Conservation (phyloP, 2,888 invertebrate genomes). For the Agriopis leucophaearia region DNA sequence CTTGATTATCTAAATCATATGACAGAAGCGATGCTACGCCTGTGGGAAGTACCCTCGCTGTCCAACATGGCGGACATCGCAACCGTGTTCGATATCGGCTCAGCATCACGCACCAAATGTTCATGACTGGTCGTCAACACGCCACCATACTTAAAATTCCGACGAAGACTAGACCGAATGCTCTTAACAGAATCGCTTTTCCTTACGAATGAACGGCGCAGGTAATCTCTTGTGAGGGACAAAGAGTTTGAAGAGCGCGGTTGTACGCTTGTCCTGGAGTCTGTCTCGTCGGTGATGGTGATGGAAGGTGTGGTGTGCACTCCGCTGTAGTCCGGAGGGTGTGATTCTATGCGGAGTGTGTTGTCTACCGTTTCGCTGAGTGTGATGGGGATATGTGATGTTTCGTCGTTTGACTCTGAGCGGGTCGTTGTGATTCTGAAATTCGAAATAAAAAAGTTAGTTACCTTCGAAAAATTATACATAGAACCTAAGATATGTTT, state of each 20-base stretch:
- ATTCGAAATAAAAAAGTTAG: slow-evolving; percentile 19
- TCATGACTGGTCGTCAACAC: slow-evolving; percentile 84
- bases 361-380: slow-evolving; percentile 77
- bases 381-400: slow-evolving; percentile 74
- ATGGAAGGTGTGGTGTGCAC: slow-evolving; percentile 63
- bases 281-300: slow-evolving; percentile 71
- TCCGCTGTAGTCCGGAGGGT: slow-evolving; percentile 64
- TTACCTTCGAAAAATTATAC: too few relatives aligned
- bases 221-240: slow-evolving; percentile 70
- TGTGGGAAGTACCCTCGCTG: slow-evolving; percentile 61
- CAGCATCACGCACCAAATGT: slow-evolving; percentile 86
- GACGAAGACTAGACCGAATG: slow-evolving; percentile 75
- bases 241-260: slow-evolving; percentile 65
- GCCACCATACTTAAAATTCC: slow-evolving; percentile 79
- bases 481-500: too few relatives aligned
- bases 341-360: slow-evolving; percentile 49
- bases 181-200: slow-evolving; percentile 78
- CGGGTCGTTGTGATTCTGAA: slow-evolving; percentile 74
- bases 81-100: slow-evolving; percentile 85
- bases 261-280: slow-evolving; percentile 49
- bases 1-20: slow-evolving; percentile 65
- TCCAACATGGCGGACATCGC: slow-evolving; percentile 78
- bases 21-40: slow-evolving; percentile 73
- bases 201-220: slow-evolving; percentile 75
- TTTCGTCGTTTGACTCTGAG: slow-evolving; percentile 62